Conservation (phyloP, 1,140 invertebrate genomes). For the Solen grandis region DNA sequence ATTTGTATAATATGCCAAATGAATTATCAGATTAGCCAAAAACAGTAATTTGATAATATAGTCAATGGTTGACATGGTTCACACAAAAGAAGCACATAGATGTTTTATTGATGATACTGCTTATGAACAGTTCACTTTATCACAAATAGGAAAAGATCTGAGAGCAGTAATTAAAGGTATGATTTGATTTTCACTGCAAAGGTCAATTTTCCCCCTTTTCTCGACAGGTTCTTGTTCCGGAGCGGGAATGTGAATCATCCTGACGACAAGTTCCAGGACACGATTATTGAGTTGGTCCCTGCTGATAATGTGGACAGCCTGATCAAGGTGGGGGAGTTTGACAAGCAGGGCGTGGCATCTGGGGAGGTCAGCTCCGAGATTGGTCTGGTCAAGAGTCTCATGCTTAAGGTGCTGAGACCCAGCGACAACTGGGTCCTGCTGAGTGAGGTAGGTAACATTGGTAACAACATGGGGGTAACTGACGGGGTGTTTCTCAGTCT, state of each 20-base stretch:
- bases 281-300: constrained; percentile 88
- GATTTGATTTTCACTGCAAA: constrained; percentile 11
- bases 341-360: constrained; percentile 66
- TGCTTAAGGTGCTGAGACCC: constrained; percentile 61
- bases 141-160: neutral
- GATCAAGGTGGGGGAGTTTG: constrained; percentile 63
- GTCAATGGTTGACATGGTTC: neutral
- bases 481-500: too few species aligned
- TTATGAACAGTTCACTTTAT: neutral
- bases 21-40: neutral
- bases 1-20: neutral
- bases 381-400: constrained; percentile 60
- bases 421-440: constrained; percentile 74
- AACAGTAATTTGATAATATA: neutral
- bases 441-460: constrained; percentile 71
- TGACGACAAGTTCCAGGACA: constrained; percentile 94
- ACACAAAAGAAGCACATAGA: neutral
- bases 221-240: constrained; percentile 91
- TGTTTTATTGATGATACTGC: neutral
- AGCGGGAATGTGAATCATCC: constrained; percentile 96
- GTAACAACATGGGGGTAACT: neutral
- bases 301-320: constrained; percentile 20
- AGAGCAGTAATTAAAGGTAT: constrained; percentile 11
- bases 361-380: constrained; percentile 55
- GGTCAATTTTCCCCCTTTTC: constrained; percentile 62